These are phyloP conservation scores for Thyatira batis DNA, from an alignment of 2,888 invertebrate species.

Conservation along the genomic window DNA sequence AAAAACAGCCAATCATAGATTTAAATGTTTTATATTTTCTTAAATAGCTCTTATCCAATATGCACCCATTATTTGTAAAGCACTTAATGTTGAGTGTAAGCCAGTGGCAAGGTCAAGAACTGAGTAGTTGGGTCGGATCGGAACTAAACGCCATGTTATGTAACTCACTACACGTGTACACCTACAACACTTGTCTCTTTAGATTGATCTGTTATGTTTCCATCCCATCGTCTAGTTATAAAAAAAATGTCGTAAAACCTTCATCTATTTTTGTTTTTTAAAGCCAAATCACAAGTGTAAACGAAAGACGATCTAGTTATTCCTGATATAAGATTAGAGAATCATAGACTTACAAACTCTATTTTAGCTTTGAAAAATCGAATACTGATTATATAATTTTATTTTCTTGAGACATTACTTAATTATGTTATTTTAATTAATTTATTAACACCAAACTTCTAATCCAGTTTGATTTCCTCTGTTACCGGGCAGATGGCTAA, in stretches of 20 bases:
- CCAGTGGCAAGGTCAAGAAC: conserved; percentile 65
- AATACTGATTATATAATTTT: neutral
- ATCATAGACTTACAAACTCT: too few relatives aligned
- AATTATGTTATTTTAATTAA: neutral
- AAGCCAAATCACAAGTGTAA: too few relatives aligned
- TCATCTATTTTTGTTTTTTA: too few relatives aligned
- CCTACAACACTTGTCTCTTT: conserved; percentile 18
- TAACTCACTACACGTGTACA: conserved; percentile 33
- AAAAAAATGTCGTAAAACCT: too few relatives aligned
- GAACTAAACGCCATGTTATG: conserved; percentile 51
- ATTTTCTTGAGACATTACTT: neutral
- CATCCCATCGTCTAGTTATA: neutral
- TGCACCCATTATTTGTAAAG: conserved; percentile 3
- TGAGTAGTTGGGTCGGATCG: conserved; percentile 40
- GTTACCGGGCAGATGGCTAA: neutral
- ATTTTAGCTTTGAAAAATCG: too few relatives aligned
- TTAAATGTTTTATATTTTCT: neutral
- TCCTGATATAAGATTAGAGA: too few relatives aligned
- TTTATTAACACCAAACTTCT: too few relatives aligned
- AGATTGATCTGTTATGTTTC: conserved; percentile 28
- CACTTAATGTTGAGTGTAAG: conserved; percentile 8
- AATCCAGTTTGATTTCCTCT: neutral
- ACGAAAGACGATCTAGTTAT: too few relatives aligned
- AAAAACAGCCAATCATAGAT: neutral
- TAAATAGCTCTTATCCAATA: neutral